A percentile compares a stretch with the other conserved stretches of the same genome.
Evolutionary conservation across 2,888 invertebrate genomes (phyloP).

Genomic region (Diaperis boleti): DNA sequence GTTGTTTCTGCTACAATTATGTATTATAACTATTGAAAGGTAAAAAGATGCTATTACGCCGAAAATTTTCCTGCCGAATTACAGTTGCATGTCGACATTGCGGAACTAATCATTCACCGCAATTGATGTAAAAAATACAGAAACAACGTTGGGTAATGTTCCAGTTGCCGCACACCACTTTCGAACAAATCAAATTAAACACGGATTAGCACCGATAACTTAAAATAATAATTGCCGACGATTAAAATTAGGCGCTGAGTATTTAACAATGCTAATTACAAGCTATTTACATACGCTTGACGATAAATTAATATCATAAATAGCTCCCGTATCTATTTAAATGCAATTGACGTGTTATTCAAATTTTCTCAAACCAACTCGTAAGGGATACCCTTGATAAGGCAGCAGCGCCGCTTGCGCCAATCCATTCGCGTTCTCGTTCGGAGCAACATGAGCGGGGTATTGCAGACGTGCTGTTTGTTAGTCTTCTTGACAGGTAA

Average conservation of each 20-base stretch:
- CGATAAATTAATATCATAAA: slow-evolving; percentile 20
- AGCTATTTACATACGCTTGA: slow-evolving; percentile 19
- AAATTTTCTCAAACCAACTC: slow-evolving; percentile 12
- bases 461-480: not conserved
- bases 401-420: slow-evolving; percentile 10
- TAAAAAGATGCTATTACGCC: too few species aligned
- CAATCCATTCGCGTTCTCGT: slow-evolving; percentile 12
- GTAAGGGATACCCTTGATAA: slow-evolving; percentile 18
- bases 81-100: too few species aligned
- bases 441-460: slow-evolving; percentile 1
- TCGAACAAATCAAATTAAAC: slow-evolving; percentile 12
- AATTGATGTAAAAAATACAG: too few species aligned
- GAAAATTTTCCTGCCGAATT: too few species aligned
- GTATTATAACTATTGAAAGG: too few species aligned
- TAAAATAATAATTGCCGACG: slow-evolving; percentile 11
- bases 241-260: slow-evolving; percentile 22
- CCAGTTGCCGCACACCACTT: too few species aligned
- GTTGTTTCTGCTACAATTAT: too few species aligned
- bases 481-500: slow-evolving; percentile 7
- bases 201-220: slow-evolving; percentile 15
- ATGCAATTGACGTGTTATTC: slow-evolving; percentile 6
- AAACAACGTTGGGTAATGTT: too few species aligned
- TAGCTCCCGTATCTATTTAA: slow-evolving; percentile 11
- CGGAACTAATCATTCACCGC: too few species aligned
- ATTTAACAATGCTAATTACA: slow-evolving; percentile 15